Conservation (phyloP, 2,888 invertebrate genomes). For the Sepiola atlantica region DNA sequence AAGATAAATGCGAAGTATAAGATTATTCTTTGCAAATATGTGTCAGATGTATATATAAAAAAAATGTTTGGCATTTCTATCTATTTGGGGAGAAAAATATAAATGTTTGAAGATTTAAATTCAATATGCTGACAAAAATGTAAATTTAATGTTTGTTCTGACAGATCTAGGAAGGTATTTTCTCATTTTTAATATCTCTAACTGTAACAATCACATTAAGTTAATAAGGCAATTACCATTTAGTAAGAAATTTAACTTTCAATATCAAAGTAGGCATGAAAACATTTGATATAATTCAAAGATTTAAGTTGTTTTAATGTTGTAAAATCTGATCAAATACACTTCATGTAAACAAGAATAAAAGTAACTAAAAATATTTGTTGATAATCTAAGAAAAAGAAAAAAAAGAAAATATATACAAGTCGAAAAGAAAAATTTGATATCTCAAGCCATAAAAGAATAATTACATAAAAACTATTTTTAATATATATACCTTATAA, state of each 20-base stretch:
- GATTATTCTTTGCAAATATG: not conserved
- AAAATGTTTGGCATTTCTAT: not conserved
- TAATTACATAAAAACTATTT: too few relatives aligned
- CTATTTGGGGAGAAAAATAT: not conserved
- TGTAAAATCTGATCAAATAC: too few relatives aligned
- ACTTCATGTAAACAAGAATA: not conserved
- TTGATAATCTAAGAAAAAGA: too few relatives aligned
- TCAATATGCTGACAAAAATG: not conserved
- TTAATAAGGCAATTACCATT: not conserved
- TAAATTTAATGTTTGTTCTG: not conserved
- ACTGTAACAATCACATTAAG: not conserved
- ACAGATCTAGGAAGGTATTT: too few relatives aligned
- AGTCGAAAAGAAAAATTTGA: too few relatives aligned
- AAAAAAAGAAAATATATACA: too few relatives aligned
- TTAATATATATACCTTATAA: too few relatives aligned
- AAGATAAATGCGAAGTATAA: not conserved
- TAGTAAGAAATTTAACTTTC: not conserved
- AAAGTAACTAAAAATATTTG: not conserved
- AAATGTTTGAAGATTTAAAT: not conserved
- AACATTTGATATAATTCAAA: not conserved
- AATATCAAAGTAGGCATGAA: too few relatives aligned
- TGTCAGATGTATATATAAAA: not conserved
- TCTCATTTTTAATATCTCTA: not conserved
- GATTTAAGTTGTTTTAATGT: too few relatives aligned
- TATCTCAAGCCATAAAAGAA: too few relatives aligned